Conservation (phyloP, 2,888 invertebrate genomes). For the Limnephilus auricula region DNA sequence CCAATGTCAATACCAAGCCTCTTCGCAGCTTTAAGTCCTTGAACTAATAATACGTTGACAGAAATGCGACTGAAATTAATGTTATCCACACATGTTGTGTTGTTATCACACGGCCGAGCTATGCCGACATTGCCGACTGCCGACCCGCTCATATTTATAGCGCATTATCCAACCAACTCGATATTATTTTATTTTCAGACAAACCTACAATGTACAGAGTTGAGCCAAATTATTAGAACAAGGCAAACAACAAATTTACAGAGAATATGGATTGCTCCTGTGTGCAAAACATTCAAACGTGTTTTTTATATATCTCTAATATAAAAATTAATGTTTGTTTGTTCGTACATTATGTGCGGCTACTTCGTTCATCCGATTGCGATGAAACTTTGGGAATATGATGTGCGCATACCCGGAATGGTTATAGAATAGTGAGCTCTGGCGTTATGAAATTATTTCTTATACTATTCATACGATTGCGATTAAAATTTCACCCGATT, state of each 20-base stretch:
- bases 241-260: not conserved
- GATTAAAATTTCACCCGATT: too few relatives aligned
- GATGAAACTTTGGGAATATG: too few relatives aligned
- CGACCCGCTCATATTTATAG: not conserved
- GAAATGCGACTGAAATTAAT: constrained; percentile 19
- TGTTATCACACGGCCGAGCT: not conserved
- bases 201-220: not conserved
- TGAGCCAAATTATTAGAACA: not conserved
- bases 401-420: too few relatives aligned
- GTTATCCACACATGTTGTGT: constrained; percentile 24
- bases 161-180: not conserved
- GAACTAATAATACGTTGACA: constrained; percentile 22
- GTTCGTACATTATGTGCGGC: too few relatives aligned
- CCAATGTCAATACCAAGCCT: constrained; percentile 38
- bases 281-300: not conserved
- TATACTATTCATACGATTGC: too few relatives aligned
- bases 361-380: too few relatives aligned
- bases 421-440: too few relatives aligned
- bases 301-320: too few relatives aligned
- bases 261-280: not conserved
- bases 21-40: constrained; percentile 17
- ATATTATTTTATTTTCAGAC: not conserved
- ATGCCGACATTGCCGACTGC: not conserved
- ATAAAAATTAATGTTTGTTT: too few relatives aligned
- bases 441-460: too few relatives aligned